Evolutionary conservation across 2,797 vertebrate species (phyloP).

Genomic region (Trichosurus vulpecula): DNA sequence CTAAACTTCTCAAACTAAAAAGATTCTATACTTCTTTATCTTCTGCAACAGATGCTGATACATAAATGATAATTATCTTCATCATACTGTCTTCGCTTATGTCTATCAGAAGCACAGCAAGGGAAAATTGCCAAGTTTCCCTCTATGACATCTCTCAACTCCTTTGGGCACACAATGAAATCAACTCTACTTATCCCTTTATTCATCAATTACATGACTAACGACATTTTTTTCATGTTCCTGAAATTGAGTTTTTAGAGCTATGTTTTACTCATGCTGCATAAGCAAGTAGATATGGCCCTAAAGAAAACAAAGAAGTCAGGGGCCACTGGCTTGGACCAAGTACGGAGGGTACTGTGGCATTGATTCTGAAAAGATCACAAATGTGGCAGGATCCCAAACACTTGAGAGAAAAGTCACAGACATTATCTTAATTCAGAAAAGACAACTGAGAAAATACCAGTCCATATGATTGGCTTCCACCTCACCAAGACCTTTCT

Average conservation of each 20-base stretch:
- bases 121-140: background rate
- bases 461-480: background rate
- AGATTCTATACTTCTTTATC: background rate
- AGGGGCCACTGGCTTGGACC: background rate
- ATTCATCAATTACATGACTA: background rate
- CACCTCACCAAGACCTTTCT: background rate
- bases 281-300: background rate
- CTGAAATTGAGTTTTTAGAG: background rate
- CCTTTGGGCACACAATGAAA: background rate
- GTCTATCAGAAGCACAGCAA: background rate
- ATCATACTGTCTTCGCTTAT: background rate
- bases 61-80: background rate
- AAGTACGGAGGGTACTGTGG: background rate
- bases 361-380: background rate
- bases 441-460: background rate
- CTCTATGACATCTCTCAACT: background rate
- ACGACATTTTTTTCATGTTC: background rate
- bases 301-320: background rate
- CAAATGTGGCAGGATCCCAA: background rate
- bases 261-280: background rate
- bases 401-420: background rate
- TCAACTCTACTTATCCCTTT: background rate
- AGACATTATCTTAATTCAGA: background rate
- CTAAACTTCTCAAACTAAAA: background rate
- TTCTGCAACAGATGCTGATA: background rate